Base-by-base conservation (phyloP, 2,888 invertebrate species). In the Arge pagana region DNA sequence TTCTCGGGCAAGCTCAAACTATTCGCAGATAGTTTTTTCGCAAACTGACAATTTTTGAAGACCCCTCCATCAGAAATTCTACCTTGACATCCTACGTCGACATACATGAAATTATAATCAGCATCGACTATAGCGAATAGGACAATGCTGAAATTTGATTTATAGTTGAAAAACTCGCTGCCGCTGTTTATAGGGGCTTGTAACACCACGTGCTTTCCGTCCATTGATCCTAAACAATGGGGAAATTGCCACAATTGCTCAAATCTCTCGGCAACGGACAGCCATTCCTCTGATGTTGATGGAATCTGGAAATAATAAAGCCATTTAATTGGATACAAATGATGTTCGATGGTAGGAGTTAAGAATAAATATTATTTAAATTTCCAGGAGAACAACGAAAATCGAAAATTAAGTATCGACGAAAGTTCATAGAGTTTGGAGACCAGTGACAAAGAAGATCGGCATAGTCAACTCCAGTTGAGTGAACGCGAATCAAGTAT, bases 51-150 rank as follows among this genome's bases (percentile, higher is more conserved):
- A 57, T 60, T 57, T 36, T 57, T 48, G 13, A 67, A 66, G 16
- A 69, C 59, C 13, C 66, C 70, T 26, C 68, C 66, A 56, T 75
- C 72, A 26, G 61, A 66, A 39, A 68, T 63, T 51, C 64, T 49
- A 8, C 73, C 69, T 57, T 69, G 67, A 21, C 60, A 58, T 7
- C 73, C 72, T 37, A 69, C 58, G 57, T 72, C 67, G 6, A 72
- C 66, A 55, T 59, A 68, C 6, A 64, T 55, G 59, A 73, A 73
- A n/a, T 67, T 66, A 53, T 74, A 77, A 53, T 76, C 59, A 13
- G 72, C 71, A 62, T 77, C 73, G 6, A 68, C 74, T 42, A 73
- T 31, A 26, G 68, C 73, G 42, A 76, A 58, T 36, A 78, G 55
- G 3, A 77, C 72, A 33, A 72, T 64, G 55, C 70, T 72, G 52